A percentile compares a stretch with the other conserved stretches of the same genome.
These are phyloP conservation scores for Austrolebias charrua DNA, from an alignment of 2,797 vertebrate genomes.

Conservation along the genomic window DNA sequence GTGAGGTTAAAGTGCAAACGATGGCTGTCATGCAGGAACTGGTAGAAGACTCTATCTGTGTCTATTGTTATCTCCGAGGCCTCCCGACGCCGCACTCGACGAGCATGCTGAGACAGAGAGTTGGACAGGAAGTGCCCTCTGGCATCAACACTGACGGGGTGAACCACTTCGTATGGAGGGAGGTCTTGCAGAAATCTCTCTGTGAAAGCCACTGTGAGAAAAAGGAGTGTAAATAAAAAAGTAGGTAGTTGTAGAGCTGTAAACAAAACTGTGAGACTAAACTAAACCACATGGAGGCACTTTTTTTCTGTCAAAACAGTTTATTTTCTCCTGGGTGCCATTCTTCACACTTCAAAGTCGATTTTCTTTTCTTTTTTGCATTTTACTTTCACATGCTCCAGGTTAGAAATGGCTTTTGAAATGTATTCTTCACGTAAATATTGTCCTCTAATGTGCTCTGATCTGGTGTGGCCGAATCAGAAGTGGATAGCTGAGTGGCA, in stretches of 20 bases:
- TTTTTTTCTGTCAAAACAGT: no score
- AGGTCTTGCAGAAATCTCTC: conserved; percentile 53
- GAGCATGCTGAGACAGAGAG: conserved; percentile 82
- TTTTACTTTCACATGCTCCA: conserved; percentile 5
- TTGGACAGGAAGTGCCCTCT: conserved; percentile 89
- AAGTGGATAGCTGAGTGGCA: conserved; percentile 6
- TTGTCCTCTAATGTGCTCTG: conserved; percentile 11
- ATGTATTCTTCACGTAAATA: conserved; percentile 9
- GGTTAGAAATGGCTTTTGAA: conserved; percentile 15
- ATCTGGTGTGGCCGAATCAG: conserved; percentile 1
- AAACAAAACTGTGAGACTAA: conserved; percentile 41
- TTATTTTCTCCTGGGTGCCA: no score
- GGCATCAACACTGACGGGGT: conserved; percentile 87
- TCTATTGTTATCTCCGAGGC: conserved; percentile 43
- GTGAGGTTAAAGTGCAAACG: conserved; percentile 89
- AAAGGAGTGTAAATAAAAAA: conserved; percentile 28
- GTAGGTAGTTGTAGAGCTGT: conserved; percentile 23
- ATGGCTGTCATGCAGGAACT: conserved; percentile 78
- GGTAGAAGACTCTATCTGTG: conserved; percentile 80
- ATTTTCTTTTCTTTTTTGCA: neutral
- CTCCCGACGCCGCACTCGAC: conserved; percentile 81
- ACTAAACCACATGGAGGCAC: conserved; percentile 27
- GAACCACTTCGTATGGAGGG: conserved; percentile 84
- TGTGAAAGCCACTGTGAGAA: conserved; percentile 46
- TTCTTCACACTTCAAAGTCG: neutral